phyloP scores from a whole-genome alignment of 2,797 vertebrate genomes.

The Acrocephalus scirpaceus region DNA sequence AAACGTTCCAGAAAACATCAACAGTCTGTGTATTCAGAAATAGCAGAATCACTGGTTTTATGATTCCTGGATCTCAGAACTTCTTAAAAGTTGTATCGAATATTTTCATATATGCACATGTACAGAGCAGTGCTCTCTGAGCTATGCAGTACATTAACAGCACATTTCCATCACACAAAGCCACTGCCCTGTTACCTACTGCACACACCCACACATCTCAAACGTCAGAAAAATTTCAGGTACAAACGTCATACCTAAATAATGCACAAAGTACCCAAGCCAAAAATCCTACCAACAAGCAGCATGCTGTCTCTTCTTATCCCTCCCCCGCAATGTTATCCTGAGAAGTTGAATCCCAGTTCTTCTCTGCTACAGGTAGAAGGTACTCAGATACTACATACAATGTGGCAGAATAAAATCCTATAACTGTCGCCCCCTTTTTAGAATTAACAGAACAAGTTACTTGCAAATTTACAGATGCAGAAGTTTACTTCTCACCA shows the following conservation, averaged over 20 bases:
- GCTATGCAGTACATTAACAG: background rate
- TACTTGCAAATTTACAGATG: background rate
- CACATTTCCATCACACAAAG: background rate
- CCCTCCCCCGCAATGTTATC: background rate
- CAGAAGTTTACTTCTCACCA: background rate
- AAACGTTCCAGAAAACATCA: background rate
- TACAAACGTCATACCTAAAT: background rate
- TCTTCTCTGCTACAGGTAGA: background rate
- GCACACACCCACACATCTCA: background rate
- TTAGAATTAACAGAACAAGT: background rate
- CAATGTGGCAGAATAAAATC: background rate
- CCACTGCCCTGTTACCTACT: background rate
- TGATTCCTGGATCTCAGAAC: background rate
- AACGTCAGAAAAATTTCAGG: background rate
- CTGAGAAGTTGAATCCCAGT: background rate
- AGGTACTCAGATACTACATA: background rate
- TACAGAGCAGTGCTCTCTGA: background rate
- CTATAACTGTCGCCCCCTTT: background rate
- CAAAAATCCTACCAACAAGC: background rate
- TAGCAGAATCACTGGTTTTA: background rate
- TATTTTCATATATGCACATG: background rate
- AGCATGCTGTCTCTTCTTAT: background rate
- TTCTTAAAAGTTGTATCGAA: background rate
- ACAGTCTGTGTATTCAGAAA: background rate
- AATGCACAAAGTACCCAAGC: background rate